Base-by-base conservation (phyloP, 2,113 vertebrate genomes). In the Pseudopipra pipra region DNA sequence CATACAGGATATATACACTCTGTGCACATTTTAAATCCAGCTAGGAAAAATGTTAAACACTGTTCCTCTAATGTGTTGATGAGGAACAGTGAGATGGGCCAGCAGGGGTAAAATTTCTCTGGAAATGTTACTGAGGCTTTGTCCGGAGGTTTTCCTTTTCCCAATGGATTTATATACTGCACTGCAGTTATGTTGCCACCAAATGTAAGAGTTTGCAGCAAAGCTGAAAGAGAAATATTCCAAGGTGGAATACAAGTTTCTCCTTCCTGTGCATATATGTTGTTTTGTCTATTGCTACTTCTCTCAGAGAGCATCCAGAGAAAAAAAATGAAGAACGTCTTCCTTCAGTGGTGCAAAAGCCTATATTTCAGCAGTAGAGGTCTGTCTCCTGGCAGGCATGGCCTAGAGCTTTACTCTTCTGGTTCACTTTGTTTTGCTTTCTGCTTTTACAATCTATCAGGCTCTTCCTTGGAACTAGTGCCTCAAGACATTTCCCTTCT, bases 381-480 rank as follows among this genome's bases (percentile, higher is more conserved):
- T 86, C 68, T 31, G 55, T 59, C 76, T 80, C 65, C 78, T 68
- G 49, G 33, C 37, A 49, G 70, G 46, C n/a, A 5, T 33, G 88
- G 75, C 82, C 51, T 59, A 35, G 55, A 87, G 51, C 87, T 95
- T 89, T 87, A 46, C 58, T 94, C 51, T 71, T 68, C 27, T 84
- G 72, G 19, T 85, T 49, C 24, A 17, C 65, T 92, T 93, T 27
- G 37, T 79, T 91, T 93, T 90, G n/a, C 65, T 95, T 94, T 96
- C 83, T 94, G 1, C 86, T 93, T 85, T 77, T 88, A 41, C 3
- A 10, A 7, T 49, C 65, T n/a, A 1, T 67, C 56, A 65, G 71
- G 35, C 63, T 93, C 21, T 93, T 95, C 78, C 52, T 80, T 75
- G 79, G 78, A 94, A 78, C 47, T 23, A 78, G 30, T 68, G 75